Evolutionary conservation across 2,113 vertebrate species (phyloP).

Genomic region (Synchiropus splendidus): DNA sequence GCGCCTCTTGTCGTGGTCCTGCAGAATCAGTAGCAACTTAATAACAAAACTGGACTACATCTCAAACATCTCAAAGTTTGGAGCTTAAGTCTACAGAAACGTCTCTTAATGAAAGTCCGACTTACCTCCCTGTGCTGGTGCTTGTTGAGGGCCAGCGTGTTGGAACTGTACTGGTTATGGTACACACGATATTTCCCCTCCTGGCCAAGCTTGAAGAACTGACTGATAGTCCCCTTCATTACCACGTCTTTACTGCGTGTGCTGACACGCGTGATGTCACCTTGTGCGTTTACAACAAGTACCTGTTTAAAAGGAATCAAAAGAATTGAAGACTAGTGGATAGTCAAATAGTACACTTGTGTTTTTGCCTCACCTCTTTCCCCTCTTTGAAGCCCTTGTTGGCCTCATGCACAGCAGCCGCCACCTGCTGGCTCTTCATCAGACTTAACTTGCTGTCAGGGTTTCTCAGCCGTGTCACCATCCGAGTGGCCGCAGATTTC

Average conservation of each 20-base stretch:
- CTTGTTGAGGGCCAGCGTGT: slow-evolving; percentile 91
- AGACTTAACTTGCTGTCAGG: slow-evolving; percentile 92
- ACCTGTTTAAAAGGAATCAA: slow-evolving; percentile 58
- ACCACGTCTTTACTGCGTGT: slow-evolving; percentile 77
- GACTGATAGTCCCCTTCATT: slow-evolving; percentile 80
- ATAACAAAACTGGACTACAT: too few species aligned
- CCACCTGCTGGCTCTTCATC: slow-evolving; percentile 86
- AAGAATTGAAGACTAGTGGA: too few species aligned
- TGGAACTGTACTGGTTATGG: slow-evolving; percentile 94
- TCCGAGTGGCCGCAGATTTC: slow-evolving; percentile 72
- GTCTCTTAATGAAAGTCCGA: neutral
- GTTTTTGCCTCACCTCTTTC: slow-evolving; percentile 76
- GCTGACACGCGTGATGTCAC: slow-evolving; percentile 80
- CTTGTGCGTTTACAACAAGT: slow-evolving; percentile 82
- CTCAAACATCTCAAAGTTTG: too few species aligned
- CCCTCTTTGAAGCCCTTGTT: slow-evolving; percentile 86
- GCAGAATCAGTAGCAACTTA: slow-evolving; percentile 3
- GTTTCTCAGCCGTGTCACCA: slow-evolving; percentile 88
- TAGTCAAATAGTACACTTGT: too few species aligned
- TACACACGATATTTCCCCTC: slow-evolving; percentile 97
- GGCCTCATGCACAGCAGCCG: slow-evolving; percentile 82
- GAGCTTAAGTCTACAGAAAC: neutral
- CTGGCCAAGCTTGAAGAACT: slow-evolving; percentile 86
- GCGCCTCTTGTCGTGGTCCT: slow-evolving; percentile 92
- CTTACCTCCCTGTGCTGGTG: slow-evolving; percentile 89